Base-by-base conservation (phyloP, 2,888 invertebrate species). In the Caenorhabditis macrosperma region DNA sequence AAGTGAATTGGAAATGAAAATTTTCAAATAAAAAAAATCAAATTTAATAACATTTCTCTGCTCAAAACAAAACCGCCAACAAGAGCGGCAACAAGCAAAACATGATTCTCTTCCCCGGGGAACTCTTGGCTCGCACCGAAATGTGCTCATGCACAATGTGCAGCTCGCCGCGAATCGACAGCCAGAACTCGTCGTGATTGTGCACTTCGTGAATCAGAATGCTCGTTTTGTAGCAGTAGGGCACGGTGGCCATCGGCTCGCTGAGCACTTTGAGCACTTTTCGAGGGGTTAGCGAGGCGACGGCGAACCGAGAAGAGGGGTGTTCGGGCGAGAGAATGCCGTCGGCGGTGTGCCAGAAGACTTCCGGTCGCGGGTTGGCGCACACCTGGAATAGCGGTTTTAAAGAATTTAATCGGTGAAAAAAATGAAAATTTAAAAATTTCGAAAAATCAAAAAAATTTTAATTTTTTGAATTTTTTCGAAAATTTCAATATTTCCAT, bases 311-410 rank as follows among this genome's bases (percentile, higher is more conserved):
- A 2, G 22, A 3, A 0, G 74, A 59, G 15, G 72, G 17, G 7
- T 50, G 44, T 15, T 60, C 44, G 0, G 68, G 64, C 7, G 38
- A 33, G 17, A 79, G 41, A 9, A 79, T 55, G n/a, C 79, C 79
- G 6, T 83, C 79, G 6, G 61, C 17, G 0, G 83, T 81, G 61
- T 77, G 66, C 83, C 83, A 83, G 52, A 81, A 81, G 1, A 83
- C 64, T 48, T 83, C 83, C 0, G 83, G 83, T 10, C 72, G 67
- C 3, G 83, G 83, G 48, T 83, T 83, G n/a, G 81, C 76, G 35
- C 83, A 83, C 6, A 82, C 68, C 82, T 81, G 48, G 38, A 30
- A 57, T n/a, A n/a, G n/a, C n/a, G n/a, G n/a, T n/a, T 10, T 12
- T n/a, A 38, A 12, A 10, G 9, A 38, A 12, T 12, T 38, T 9